A percentile compares a stretch with the other conserved stretches of the same genome.
Conservation (phyloP, 2,797 vertebrate genomes). For the Cirrhinus mrigala region DNA sequence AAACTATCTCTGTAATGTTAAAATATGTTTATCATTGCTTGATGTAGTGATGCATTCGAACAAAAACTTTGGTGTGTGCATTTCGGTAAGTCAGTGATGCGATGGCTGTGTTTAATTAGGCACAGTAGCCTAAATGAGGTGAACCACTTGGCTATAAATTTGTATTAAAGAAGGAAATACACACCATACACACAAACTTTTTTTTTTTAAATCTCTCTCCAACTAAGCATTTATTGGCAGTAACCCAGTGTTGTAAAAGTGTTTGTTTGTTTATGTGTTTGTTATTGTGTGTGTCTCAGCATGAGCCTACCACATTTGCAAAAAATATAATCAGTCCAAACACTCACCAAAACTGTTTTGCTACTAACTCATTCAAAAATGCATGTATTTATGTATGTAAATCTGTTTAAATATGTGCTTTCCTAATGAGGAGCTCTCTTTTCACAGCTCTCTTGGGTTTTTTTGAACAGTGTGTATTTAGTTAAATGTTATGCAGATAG, state of each 20-base stretch:
- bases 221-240: conserved; percentile 37
- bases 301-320: background rate
- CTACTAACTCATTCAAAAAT: background rate
- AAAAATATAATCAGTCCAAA: no score
- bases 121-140: conserved; percentile 79
- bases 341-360: conserved; percentile 8
- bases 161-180: conserved; percentile 72
- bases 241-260: conserved; percentile 43
- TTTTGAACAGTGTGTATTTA: no score
- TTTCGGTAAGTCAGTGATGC: background rate
- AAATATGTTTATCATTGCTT: background rate
- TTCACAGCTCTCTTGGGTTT: no score
- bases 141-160: conserved; percentile 79
- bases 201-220: conserved; percentile 29
- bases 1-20: background rate
- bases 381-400: background rate
- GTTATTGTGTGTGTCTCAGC: background rate
- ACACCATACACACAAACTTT: conserved; percentile 60
- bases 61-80: background rate
- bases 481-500: no score
- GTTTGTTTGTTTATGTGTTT: conserved; percentile 49
- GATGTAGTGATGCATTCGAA: background rate
- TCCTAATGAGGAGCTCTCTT: no score
- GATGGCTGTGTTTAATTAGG: conserved; percentile 81
- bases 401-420: no score